Evolutionary conservation across 2,797 vertebrate species (phyloP).

Genomic region (Gallinago nigripennis): DNA sequence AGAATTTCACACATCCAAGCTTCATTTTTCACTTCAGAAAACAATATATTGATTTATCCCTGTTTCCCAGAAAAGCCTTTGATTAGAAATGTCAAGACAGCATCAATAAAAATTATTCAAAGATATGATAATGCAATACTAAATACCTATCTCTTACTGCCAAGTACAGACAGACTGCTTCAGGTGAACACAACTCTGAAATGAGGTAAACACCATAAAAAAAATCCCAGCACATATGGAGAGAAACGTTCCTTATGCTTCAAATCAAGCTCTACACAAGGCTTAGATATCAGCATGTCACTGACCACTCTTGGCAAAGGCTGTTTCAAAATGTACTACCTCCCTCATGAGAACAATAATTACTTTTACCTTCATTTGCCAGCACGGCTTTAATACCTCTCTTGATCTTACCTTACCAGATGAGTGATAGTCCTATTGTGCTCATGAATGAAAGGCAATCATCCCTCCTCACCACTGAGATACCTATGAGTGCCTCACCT

Average conservation of each 20-base stretch:
- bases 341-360: slow-evolving; percentile 19
- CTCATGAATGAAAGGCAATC: slow-evolving; percentile 29
- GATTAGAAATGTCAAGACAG: not conserved
- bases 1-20: not conserved
- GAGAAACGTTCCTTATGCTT: not conserved
- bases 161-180: not conserved
- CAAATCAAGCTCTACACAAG: not conserved
- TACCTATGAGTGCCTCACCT: not conserved
- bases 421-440: slow-evolving; percentile 41
- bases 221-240: not conserved
- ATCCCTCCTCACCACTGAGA: not conserved
- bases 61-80: not conserved
- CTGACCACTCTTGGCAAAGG: not conserved
- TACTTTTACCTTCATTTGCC: slow-evolving; percentile 18
- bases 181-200: not conserved
- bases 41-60: not conserved
- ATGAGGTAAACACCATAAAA: not conserved
- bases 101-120: not conserved
- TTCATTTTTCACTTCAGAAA: slow-evolving; percentile 12
- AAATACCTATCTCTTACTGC: not conserved
- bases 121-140: not conserved
- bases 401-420: slow-evolving; percentile 18
- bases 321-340: not conserved
- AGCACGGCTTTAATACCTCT: slow-evolving; percentile 25
- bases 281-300: not conserved